Evolutionary conservation across 2,797 vertebrate species (phyloP), one percentile per base, ranked within the genome.

Genomic region (Octomys mimax): DNA sequence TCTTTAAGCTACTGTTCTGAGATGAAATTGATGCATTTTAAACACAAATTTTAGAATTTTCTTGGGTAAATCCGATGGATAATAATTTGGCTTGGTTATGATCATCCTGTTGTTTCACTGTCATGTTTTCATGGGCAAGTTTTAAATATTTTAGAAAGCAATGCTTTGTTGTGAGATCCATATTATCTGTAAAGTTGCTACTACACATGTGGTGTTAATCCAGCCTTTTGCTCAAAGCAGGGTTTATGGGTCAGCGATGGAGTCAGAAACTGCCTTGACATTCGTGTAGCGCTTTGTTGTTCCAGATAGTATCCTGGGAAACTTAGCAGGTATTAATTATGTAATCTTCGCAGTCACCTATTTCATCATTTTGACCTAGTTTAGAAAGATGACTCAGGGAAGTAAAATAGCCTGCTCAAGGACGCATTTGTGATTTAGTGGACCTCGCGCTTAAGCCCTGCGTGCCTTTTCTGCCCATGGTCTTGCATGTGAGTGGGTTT

Each of bases 131-230:
- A 14, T 1, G 79, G 85, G n/a, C 75, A 95, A 64, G 66, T 92
- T 92, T 75, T 42, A 59, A 83, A 52, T 3, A 87, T 85, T 91
- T 82, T 75, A 89, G 59, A 36, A 87, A 81, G 66, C 6, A 81
- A 2, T 6, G 28, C 8, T 87, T 71, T 33, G n/a, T 87, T 77
- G 10, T 79, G 78, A 78, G 22, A 93, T 62, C 57, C 11, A 83
- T 62, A 39, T 59, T 26, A 42, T 82, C 33, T 13, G 7, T 75
- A 73, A 86, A 24, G 73, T 28, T 49, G 26, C 6, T 18, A 31
- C 42, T 31, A 18, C 73, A 77, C 18, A 42, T 61, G 5, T 87
- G 4, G 16, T 81, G 7, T 70, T 77, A 73, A 52, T 31, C n/a
- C 9, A 36, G 8, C 26, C 42, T 92, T 92, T 82, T 66, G 4